Evolutionary conservation across 1,140 invertebrate genomes (phyloP).

Genomic region (Heliconius congener): DNA sequence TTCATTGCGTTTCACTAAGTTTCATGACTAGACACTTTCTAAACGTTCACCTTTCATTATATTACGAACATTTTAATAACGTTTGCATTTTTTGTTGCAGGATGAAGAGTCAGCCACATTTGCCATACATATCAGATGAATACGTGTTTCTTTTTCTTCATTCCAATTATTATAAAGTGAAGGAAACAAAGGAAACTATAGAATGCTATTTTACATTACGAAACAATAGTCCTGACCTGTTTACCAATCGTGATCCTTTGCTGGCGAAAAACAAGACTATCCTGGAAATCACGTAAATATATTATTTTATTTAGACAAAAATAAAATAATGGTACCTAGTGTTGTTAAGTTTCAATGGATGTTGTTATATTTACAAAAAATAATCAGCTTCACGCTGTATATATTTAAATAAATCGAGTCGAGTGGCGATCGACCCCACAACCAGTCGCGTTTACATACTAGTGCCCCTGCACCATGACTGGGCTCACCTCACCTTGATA

Average conservation of each 20-base stretch:
- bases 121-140: constrained; percentile 82
- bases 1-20: background rate
- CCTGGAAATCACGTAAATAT: constrained; percentile 82
- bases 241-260: constrained; percentile 79
- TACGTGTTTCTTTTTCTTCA: constrained; percentile 83
- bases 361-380: too few relatives aligned
- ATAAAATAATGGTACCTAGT: too few relatives aligned
- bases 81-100: constrained; percentile 61
- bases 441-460: too few relatives aligned
- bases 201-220: constrained; percentile 83
- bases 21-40: background rate
- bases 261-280: constrained; percentile 75
- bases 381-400: too few relatives aligned
- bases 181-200: constrained; percentile 82
- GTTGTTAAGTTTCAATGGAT: too few relatives aligned
- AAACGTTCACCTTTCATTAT: background rate
- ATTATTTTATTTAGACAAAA: background rate
- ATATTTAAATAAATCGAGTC: too few relatives aligned
- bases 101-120: constrained; percentile 82
- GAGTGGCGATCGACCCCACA: too few relatives aligned
- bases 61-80: background rate
- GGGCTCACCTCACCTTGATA: too few relatives aligned
- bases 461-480: too few relatives aligned
- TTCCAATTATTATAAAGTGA: constrained; percentile 82
- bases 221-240: constrained; percentile 80